These are phyloP conservation scores for Himantopus leucocephalus DNA, from an alignment of 2,113 vertebrate species.

Conservation along the genomic window DNA sequence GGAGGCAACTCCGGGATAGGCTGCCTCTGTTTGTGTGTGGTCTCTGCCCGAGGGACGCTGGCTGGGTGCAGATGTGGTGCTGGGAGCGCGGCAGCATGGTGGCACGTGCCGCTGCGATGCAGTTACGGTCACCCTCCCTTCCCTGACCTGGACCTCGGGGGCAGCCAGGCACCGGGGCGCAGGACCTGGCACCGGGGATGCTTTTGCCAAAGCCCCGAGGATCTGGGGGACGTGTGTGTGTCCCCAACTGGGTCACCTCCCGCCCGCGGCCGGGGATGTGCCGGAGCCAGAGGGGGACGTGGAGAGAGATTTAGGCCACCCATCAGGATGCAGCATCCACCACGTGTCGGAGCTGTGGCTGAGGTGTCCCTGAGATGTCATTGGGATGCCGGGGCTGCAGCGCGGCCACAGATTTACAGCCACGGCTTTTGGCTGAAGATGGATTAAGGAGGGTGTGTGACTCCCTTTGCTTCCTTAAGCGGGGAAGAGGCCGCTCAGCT, in stretches of 20 bases:
- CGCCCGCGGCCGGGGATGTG: fast-evolving
- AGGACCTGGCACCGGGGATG: neutral
- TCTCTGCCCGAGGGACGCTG: neutral
- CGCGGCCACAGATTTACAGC: neutral
- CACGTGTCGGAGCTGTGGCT: neutral
- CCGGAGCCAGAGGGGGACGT: neutral
- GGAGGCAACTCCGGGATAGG: neutral
- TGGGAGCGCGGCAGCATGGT: fast-evolving
- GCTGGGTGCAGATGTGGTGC: neutral
- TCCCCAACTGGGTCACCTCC: neutral
- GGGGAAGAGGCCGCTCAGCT: neutral
- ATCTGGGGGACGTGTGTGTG: neutral
- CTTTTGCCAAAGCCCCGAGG: neutral
- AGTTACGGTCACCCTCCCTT: fast-evolving
- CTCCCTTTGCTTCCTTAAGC: neutral
- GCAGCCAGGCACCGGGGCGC: neutral
- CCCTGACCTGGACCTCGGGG: neutral
- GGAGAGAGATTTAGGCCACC: neutral
- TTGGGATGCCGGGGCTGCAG: neutral
- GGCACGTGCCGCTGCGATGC: fast-evolving
- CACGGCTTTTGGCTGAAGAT: neutral
- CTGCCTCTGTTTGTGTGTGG: fast-evolving
- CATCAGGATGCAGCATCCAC: neutral
- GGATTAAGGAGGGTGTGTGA: neutral
- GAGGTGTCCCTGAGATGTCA: neutral